A percentile compares a stretch with the other conserved stretches of the same genome.
These are phyloP conservation scores for Apantesis nais DNA, from an alignment of 2,888 invertebrate species.

Conservation along the genomic window DNA sequence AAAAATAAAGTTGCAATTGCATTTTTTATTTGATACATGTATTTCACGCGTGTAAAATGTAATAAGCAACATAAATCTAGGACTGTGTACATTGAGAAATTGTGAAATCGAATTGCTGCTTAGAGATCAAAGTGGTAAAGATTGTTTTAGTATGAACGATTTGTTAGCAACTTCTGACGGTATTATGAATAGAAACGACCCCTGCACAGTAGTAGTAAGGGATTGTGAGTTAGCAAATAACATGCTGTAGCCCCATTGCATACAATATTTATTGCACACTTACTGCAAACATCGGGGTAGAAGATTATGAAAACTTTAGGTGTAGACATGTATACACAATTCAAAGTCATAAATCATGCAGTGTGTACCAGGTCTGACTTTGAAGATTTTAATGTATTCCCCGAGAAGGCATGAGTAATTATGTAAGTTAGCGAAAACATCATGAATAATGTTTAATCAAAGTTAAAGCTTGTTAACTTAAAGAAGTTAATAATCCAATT, in stretches of 20 bases:
- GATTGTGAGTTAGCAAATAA: conserved; percentile 76
- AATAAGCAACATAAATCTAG: conserved; percentile 81
- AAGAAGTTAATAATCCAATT: conserved; percentile 54
- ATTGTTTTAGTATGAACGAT: conserved; percentile 48
- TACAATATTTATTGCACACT: conserved; percentile 78
- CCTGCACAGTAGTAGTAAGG: conserved; percentile 65
- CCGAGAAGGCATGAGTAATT: conserved; percentile 50
- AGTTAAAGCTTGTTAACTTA: conserved; percentile 51
- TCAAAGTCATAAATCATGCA: conserved; percentile 57
- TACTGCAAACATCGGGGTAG: conserved; percentile 60
- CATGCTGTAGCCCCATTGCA: conserved; percentile 72
- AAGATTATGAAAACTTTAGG: conserved; percentile 71
- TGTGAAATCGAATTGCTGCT: conserved; percentile 36
- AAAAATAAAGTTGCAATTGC: conserved; percentile 72
- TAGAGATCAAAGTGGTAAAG: conserved; percentile 50
- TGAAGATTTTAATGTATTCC: conserved; percentile 48
- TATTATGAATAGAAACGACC: conserved; percentile 78
- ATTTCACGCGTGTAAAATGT: conserved; percentile 82
- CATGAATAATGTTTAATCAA: conserved; percentile 59
- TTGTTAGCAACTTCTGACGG: conserved; percentile 64
- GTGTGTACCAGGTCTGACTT: conserved; percentile 41
- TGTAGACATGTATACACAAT: conserved; percentile 49
- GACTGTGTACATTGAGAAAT: conserved; percentile 51
- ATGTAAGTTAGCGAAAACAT: conserved; percentile 50
- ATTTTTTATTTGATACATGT: conserved; percentile 65